Conservation (phyloP, 2,113 vertebrate genomes). For the Petrocephalus microphthalmus region DNA sequence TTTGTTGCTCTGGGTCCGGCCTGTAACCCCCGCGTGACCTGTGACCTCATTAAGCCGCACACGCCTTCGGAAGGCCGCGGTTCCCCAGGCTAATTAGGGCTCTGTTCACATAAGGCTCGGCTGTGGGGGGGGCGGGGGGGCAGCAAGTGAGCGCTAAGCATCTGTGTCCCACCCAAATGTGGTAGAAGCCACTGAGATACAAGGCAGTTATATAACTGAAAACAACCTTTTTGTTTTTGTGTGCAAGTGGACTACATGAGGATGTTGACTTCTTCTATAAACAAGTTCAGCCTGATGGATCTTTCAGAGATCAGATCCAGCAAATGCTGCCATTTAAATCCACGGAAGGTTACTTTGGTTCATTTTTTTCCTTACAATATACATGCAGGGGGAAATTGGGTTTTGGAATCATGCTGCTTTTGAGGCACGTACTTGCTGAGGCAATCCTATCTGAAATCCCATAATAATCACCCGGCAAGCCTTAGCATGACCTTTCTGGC, state of each 20-base stretch:
- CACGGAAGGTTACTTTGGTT: not conserved
- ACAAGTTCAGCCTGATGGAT: not conserved
- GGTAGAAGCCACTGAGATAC: not conserved
- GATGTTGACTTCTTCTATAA: not conserved
- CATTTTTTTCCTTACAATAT: not conserved
- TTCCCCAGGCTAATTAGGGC: slow-evolving; percentile 1
- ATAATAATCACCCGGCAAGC: not conserved
- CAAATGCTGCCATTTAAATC: not conserved
- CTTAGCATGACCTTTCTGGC: not conserved
- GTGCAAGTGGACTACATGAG: not conserved
- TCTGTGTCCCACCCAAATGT: slow-evolving; percentile 1
- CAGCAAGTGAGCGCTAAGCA: not conserved
- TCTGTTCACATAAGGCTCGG: not conserved
- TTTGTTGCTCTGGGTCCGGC: slow-evolving; percentile 38
- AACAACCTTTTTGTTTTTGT: not conserved
- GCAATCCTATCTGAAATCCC: not conserved
- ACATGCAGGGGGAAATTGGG: not conserved
- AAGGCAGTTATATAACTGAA: not conserved
- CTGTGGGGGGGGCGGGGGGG: too few relatives aligned
- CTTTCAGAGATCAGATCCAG: not conserved
- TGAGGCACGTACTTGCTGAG: not conserved
- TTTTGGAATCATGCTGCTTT: not conserved
- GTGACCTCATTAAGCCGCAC: slow-evolving; percentile 60
- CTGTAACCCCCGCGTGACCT: slow-evolving; percentile 48
- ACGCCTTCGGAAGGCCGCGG: slow-evolving; percentile 53